Percentiles rank a stretch among this genome's conserved stretches.
Evolutionary conservation across 2,888 invertebrate genomes (phyloP).

Genomic region (Caenorhabditis sp.): DNA sequence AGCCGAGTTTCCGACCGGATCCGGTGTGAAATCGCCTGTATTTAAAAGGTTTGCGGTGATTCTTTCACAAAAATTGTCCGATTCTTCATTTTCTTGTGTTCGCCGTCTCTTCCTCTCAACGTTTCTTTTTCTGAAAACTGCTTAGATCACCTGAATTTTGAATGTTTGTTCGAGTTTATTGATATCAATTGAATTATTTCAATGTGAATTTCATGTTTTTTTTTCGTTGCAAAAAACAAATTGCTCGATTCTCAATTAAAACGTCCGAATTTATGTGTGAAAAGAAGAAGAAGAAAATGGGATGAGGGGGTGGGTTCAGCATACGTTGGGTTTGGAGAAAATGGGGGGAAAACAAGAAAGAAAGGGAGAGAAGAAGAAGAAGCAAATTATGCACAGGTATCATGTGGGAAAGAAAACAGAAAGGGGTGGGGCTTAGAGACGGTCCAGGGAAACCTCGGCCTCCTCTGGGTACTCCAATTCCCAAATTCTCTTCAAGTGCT

Average conservation of each 20-base stretch:
- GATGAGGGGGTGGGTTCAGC: conserved; percentile 13
- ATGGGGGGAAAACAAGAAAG: conserved; percentile 16
- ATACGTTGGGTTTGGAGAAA: background rate
- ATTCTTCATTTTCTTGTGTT: too few species aligned
- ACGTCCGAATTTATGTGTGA: conserved; percentile 29
- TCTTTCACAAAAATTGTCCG: too few species aligned
- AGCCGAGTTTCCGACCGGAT: too few species aligned
- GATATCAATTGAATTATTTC: background rate
- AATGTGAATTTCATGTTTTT: background rate
- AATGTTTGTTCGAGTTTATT: too few species aligned
- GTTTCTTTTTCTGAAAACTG: too few species aligned
- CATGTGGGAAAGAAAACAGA: conserved; percentile 14
- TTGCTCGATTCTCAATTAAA: conserved; percentile 1
- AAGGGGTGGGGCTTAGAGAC: conserved; percentile 74
- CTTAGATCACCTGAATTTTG: too few species aligned
- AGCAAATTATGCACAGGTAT: conserved; percentile 63
- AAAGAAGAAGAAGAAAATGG: conserved; percentile 28
- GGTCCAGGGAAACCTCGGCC: conserved; percentile 78
- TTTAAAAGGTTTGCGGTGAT: too few species aligned
- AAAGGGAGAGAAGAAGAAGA: conserved; percentile 24
- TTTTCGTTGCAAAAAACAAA: conserved; percentile 29
- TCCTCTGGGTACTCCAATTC: conserved; percentile 82
- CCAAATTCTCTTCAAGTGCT: conserved; percentile 83
- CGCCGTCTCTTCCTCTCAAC: too few species aligned
- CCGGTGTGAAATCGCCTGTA: too few species aligned